These are phyloP conservation scores for Cryptus viduatorius DNA, from an alignment of 2,888 invertebrate genomes.

Conservation along the genomic window DNA sequence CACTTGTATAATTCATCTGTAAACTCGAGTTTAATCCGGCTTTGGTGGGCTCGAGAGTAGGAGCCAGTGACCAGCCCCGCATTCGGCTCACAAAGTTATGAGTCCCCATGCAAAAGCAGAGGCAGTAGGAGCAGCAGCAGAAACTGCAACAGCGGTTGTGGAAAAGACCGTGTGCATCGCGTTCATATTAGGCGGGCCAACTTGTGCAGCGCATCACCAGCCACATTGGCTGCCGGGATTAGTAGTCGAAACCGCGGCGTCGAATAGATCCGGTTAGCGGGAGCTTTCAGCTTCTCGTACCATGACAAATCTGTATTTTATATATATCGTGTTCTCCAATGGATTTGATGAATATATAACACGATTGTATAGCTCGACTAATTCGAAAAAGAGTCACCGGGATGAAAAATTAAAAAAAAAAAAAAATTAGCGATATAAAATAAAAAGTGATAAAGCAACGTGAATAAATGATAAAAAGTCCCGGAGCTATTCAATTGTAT, in stretches of 20 bases:
- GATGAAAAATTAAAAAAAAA: too few relatives aligned
- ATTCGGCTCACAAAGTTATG: constrained; percentile 69
- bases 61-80: constrained; percentile 64
- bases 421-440: background rate
- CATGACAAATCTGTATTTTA: constrained; percentile 32
- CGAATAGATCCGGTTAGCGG: constrained; percentile 64
- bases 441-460: background rate
- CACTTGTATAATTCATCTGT: constrained; percentile 73
- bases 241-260: constrained; percentile 50
- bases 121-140: constrained; percentile 11
- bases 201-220: constrained; percentile 57
- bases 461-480: background rate
- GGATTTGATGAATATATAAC: constrained; percentile 11
- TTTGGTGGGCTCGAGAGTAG: constrained; percentile 63
- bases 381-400: background rate
- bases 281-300: constrained; percentile 44
- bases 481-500: background rate
- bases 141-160: constrained; percentile 37
- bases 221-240: constrained; percentile 59
- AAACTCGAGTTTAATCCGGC: constrained; percentile 75
- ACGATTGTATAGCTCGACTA: background rate
- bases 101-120: constrained; percentile 48
- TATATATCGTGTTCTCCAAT: constrained; percentile 7
- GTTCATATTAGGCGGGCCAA: constrained; percentile 55
- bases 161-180: constrained; percentile 55